These are phyloP conservation scores for Puntigrus tetrazona DNA, from an alignment of 2,113 vertebrate genomes.

Conservation along the genomic window DNA sequence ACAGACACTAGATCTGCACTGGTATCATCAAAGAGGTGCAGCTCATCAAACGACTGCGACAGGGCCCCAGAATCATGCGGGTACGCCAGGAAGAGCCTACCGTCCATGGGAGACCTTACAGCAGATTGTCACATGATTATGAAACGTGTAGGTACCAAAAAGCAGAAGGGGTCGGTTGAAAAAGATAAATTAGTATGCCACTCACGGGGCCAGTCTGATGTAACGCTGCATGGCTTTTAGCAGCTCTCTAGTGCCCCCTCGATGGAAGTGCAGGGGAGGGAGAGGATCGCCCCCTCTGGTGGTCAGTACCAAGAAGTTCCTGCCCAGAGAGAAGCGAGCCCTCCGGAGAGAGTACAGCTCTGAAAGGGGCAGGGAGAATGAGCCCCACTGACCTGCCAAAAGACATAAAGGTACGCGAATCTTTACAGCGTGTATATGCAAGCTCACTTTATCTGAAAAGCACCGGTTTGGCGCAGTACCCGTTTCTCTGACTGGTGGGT, in stretches of 20 bases:
- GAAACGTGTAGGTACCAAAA: background rate
- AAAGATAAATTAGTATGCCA: background rate
- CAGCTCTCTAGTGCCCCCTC: slow-evolving; percentile 85
- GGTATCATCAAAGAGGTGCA: slow-evolving; percentile 86
- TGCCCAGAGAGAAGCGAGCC: slow-evolving; percentile 85
- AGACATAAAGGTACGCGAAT: background rate
- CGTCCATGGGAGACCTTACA: slow-evolving; percentile 85
- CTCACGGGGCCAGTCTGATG: slow-evolving; percentile 81
- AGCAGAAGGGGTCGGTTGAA: background rate
- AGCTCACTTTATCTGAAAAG: background rate
- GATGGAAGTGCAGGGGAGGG: slow-evolving; percentile 88
- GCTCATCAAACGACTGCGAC: slow-evolving; percentile 84
- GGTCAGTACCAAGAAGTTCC: slow-evolving; percentile 88
- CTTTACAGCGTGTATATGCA: background rate
- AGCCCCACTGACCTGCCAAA: slow-evolving; percentile 76
- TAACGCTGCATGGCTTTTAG: slow-evolving; percentile 83
- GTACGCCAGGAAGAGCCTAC: slow-evolving; percentile 85
- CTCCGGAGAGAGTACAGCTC: slow-evolving; percentile 88
- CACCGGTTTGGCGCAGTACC: slow-evolving; percentile 35
- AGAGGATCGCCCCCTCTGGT: slow-evolving; percentile 84
- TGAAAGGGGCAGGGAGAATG: slow-evolving; percentile 86
- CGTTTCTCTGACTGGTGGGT: slow-evolving; percentile 62
- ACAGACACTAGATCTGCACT: slow-evolving; percentile 86
- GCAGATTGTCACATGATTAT: slow-evolving; percentile 14
- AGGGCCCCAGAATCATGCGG: slow-evolving; percentile 82